Conservation (phyloP, 2,113 vertebrate species). For the Alethe diademata region DNA sequence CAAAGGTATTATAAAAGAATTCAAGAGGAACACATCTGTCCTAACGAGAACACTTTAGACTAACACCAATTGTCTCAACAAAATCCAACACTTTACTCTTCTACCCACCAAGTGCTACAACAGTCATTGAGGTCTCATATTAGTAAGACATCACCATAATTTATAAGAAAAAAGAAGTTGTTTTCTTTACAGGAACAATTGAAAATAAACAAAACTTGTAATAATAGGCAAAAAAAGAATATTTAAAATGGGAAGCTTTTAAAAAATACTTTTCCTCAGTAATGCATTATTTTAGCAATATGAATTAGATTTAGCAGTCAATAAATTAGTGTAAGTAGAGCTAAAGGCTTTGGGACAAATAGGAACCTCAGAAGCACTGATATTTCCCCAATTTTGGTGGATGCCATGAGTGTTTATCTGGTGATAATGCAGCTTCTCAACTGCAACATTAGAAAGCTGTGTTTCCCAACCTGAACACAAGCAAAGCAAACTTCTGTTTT, state of each 20-base stretch:
- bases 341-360: neutral
- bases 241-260: neutral
- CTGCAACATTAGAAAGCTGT: neutral
- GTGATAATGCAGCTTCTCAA: neutral
- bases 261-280: neutral
- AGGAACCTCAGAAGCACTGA: neutral
- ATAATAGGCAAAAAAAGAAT: neutral
- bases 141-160: neutral
- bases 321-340: neutral
- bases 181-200: neutral
- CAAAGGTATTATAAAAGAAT: slow-evolving; percentile 29
- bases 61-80: neutral
- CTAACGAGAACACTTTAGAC: neutral
- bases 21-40: neutral
- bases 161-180: neutral
- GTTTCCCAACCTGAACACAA: neutral
- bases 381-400: neutral
- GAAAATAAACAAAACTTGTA: neutral
- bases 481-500: neutral
- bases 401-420: neutral
- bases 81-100: neutral
- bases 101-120: neutral
- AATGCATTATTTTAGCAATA: neutral
- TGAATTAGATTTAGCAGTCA: neutral
- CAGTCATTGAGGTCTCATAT: neutral